Evolutionary conservation across 2,888 invertebrate species (phyloP), one percentile per base, ranked within the genome.

Genomic region (Luperina nickerlii): DNA sequence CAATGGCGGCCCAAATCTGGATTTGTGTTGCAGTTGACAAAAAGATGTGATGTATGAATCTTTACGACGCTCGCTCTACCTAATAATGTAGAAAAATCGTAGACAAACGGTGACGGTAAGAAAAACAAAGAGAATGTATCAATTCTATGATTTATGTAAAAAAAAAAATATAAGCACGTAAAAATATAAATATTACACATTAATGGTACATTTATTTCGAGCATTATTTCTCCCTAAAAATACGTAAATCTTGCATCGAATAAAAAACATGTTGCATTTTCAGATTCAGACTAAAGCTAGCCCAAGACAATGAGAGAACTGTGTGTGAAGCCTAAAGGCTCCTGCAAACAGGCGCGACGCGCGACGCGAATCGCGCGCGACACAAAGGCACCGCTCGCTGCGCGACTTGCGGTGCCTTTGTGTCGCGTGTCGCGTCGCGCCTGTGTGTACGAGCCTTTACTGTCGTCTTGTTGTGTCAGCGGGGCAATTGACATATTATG

Each of bases 101-200:
- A 42, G 18, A 67, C 20, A 18, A 0, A 27, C 6, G 13, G 20
- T 51, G 24, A 18, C 38, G 9, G 1, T 15, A 57, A 81, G 2
- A 57, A 54, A 81, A 80, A 81, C 54, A 0, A 75, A 8, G 2
- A 69, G 9, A 11, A 62, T 15, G 0, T 8, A 78, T 20, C 1
- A 24, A 63, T 4, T 69, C 11, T 8, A 24, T 54, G 18, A 62
- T 82, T 62, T 70, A 82, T 66, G 51, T 11, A 51, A 15, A 57
- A 38, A 81, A 81, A 63, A 38, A 81, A 3, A 54, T n/a, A 5
- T 70, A 65, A 20, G 4, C 5, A 48, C 15, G 48, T 48, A 48
- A 68, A 62, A 70, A n/a, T 2, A n/a, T 7, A 65, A 73, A 57
- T 18, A 7, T 27, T 42, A 27, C 15, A 38, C 38, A 57, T 11